These are phyloP conservation scores for Lottia scabra DNA, from an alignment of 2,888 invertebrate genomes.

Conservation along the genomic window DNA sequence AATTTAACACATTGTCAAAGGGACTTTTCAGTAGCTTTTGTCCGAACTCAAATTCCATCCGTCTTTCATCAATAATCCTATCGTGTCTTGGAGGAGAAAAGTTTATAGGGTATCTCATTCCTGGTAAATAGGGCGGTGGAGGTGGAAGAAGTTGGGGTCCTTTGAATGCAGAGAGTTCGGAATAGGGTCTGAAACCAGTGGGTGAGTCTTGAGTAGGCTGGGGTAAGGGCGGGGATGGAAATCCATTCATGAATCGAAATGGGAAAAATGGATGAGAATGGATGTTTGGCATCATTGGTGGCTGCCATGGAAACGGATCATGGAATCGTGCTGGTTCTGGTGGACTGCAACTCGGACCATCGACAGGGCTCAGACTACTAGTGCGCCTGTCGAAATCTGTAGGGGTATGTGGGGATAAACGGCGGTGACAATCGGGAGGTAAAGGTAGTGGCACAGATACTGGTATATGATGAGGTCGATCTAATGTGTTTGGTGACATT, in stretches of 20 bases:
- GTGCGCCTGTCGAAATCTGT: neutral
- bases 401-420: conserved; percentile 9
- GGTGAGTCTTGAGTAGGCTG: conserved; percentile 3
- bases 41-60: conserved; percentile 16
- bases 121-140: conserved; percentile 9
- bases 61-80: conserved; percentile 11
- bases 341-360: conserved; percentile 13
- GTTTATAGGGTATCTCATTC: conserved; percentile 10
- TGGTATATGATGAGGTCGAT: neutral
- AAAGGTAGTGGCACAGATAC: conserved; percentile 8
- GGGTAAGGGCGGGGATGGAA: conserved; percentile 14
- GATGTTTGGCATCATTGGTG: conserved; percentile 2
- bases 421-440: conserved; percentile 19
- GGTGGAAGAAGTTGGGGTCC: conserved; percentile 13
- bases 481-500: neutral
- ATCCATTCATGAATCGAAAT: conserved; percentile 17
- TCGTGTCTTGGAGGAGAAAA: conserved; percentile 17
- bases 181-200: conserved; percentile 13
- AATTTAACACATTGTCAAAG: conserved; percentile 12
- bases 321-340: conserved; percentile 18
- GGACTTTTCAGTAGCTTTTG: conserved; percentile 8
- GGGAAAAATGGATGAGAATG: conserved; percentile 22
- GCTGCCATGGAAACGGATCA: conserved; percentile 25
- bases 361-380: conserved; percentile 4
- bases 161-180: conserved; percentile 14